A percentile compares a stretch with the other conserved stretches of the same genome.
phyloP scores from a whole-genome alignment of 2,888 invertebrate genomes.

The Trissolcus brochymenae region DNA sequence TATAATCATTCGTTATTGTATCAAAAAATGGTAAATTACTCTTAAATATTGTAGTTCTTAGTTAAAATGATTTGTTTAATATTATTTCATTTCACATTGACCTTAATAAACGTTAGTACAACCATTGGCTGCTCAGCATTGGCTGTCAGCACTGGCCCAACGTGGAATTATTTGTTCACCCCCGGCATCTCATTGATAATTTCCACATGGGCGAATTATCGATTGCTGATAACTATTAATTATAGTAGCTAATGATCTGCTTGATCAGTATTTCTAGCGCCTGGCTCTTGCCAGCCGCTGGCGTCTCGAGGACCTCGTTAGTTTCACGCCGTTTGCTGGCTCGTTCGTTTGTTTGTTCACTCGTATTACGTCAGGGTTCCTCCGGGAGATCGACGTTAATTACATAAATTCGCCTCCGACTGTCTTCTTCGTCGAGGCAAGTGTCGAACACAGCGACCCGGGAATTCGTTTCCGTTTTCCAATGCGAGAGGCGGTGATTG shows the following conservation, averaged over 20 bases:
- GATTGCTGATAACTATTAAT: conserved; percentile 72
- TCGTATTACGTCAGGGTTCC: conserved; percentile 50
- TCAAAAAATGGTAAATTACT: no score
- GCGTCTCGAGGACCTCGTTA: conserved; percentile 73
- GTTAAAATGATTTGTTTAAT: no score
- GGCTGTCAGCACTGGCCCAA: no score
- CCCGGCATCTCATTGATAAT: no score
- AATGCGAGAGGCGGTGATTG: conserved; percentile 25
- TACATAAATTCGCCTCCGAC: conserved; percentile 65
- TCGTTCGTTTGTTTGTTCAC: conserved; percentile 50
- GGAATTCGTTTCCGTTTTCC: conserved; percentile 27
- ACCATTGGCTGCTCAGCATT: no score
- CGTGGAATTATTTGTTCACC: no score
- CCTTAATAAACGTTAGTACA: no score
- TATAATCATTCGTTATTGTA: no score
- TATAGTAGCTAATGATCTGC: conserved; percentile 71
- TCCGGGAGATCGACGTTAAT: conserved; percentile 61
- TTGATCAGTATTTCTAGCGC: conserved; percentile 65
- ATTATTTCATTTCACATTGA: no score
- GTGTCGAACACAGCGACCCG: conserved; percentile 35
- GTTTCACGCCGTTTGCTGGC: conserved; percentile 63
- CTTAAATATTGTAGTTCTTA: no score
- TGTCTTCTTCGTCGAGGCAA: conserved; percentile 57
- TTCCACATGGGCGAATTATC: conserved; percentile 46
- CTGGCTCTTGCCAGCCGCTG: conserved; percentile 49